Conservation (phyloP, 2,113 vertebrate genomes). For the Notothenia rossii region DNA sequence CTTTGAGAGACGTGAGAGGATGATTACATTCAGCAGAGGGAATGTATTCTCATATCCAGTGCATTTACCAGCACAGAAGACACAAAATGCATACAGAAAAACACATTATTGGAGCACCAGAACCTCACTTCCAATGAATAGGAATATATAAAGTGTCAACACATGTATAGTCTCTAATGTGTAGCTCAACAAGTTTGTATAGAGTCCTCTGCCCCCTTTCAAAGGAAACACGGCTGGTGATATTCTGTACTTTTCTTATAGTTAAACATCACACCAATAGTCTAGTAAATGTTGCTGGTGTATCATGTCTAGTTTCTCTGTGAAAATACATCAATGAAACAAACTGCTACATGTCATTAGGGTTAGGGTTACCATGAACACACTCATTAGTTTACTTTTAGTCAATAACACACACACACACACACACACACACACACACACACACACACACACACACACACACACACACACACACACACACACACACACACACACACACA, state of each 20-base stretch:
- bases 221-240: neutral
- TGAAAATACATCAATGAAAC: no score
- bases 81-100: neutral
- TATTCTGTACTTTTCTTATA: neutral
- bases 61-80: neutral
- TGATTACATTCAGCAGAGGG: constrained; percentile 18
- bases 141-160: neutral
- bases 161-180: neutral
- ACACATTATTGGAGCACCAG: neutral
- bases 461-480: no score
- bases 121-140: neutral
- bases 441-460: no score
- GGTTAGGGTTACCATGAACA: no score
- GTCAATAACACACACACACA: no score
- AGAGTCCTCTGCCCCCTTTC: neutral
- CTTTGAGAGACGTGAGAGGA: constrained; percentile 10
- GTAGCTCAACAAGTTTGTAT: neutral
- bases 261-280: no score
- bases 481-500: no score
- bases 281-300: no score
- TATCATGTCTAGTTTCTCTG: no score
- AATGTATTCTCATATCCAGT: constrained; percentile 6
- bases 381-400: no score
- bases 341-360: no score
- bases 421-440: no score